Conservation (phyloP, 2,113 vertebrate genomes). For the Argyrosomus japonicus region DNA sequence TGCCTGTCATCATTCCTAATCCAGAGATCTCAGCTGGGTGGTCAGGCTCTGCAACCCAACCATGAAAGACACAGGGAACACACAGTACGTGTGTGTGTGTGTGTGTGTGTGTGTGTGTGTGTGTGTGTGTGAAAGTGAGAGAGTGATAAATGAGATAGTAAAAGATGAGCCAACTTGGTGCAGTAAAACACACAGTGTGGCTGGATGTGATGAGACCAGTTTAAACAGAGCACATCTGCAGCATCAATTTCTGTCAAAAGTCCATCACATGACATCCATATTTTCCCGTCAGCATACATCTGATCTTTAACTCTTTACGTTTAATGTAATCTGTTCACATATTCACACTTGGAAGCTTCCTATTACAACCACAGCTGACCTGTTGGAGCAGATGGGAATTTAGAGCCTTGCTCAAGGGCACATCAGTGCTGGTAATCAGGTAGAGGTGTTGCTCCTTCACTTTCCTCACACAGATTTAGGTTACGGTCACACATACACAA, state of each 20-base stretch:
- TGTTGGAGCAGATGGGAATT: not conserved
- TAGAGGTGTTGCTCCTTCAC: not conserved
- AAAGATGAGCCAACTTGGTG: not conserved
- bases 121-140: not conserved
- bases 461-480: not conserved
- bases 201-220: not conserved
- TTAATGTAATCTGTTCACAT: too few species aligned
- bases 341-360: not conserved
- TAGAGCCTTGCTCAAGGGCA: not conserved
- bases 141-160: constrained; percentile 4
- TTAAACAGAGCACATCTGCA: not conserved
- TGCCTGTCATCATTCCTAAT: constrained; percentile 45
- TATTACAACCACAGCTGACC: too few species aligned
- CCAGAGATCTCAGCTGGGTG: constrained; percentile 5
- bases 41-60: constrained; percentile 45
- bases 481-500: too few species aligned
- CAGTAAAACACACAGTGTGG: not conserved
- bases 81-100: constrained; percentile 7
- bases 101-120: constrained; percentile 31
- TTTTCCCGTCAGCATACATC: not conserved
- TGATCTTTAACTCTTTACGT: too few species aligned
- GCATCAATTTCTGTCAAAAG: not conserved
- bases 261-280: not conserved
- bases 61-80: constrained; percentile 40
- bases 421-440: not conserved